Evolutionary conservation across 2,113 vertebrate genomes (phyloP).

Genomic region (Gymnorhina tibicen): DNA sequence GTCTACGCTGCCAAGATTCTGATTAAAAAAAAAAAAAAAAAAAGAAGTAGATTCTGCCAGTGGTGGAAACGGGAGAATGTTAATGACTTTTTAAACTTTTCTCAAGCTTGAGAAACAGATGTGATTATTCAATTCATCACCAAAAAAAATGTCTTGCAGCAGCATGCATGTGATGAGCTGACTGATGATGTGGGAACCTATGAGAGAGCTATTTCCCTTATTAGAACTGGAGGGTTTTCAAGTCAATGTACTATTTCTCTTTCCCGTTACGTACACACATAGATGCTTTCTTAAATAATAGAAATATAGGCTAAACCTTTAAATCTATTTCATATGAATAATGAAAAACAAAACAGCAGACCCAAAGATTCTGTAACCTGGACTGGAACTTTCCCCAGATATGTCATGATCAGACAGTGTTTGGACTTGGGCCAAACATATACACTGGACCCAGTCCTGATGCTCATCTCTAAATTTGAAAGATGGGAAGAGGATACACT

Average conservation of each 20-base stretch:
- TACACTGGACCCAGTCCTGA: not conserved
- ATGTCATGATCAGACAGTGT: not conserved
- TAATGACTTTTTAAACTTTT: slow-evolving; percentile 65
- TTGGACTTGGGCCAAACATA: not conserved
- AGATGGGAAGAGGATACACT: slow-evolving; percentile 47
- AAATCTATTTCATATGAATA: not conserved
- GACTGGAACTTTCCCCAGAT: not conserved
- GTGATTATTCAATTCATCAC: slow-evolving; percentile 67
- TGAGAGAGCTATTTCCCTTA: slow-evolving; percentile 77
- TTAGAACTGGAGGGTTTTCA: slow-evolving; percentile 68
- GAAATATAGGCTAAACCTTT: not conserved
- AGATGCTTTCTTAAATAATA: slow-evolving; percentile 53
- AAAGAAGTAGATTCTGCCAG: not conserved
- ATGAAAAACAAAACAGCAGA: not conserved
- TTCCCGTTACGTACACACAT: slow-evolving; percentile 41
- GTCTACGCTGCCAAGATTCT: not conserved
- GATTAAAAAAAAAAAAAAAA: not conserved
- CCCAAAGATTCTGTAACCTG: not conserved
- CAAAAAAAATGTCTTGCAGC: slow-evolving; percentile 53
- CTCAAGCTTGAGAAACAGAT: slow-evolving; percentile 72
- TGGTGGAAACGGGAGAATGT: slow-evolving; percentile 35
- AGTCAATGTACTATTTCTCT: slow-evolving; percentile 28
- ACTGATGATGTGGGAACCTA: slow-evolving; percentile 78
- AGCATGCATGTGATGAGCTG: slow-evolving; percentile 72
- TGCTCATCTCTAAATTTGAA: not conserved